Evolutionary conservation across 2,888 invertebrate species (phyloP).

Genomic region (Platycheirus rosarum): DNA sequence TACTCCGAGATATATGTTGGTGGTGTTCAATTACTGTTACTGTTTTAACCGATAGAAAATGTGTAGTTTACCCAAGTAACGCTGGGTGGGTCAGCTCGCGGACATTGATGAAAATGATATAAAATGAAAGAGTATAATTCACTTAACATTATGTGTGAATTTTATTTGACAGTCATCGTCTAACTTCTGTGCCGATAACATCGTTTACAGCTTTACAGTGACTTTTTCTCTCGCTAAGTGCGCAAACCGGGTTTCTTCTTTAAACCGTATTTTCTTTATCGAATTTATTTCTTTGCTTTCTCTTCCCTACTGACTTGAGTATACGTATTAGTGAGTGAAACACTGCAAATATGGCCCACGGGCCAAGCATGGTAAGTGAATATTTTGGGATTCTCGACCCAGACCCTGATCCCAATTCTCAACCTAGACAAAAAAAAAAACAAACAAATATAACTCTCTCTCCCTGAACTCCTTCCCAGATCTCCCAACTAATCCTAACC

Average conservation of each 20-base stretch:
- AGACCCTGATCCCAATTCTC: not conserved
- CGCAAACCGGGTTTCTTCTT: conserved; percentile 5
- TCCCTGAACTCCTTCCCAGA: not conserved
- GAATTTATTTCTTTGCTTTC: not conserved
- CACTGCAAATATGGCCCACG: not conserved
- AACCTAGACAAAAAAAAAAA: not conserved
- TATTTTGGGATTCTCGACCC: not conserved
- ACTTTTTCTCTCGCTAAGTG: not conserved
- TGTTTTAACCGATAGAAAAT: no score
- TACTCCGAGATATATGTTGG: no score
- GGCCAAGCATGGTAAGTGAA: not conserved
- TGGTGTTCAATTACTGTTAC: no score
- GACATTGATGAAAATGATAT: no score
- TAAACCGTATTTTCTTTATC: not conserved
- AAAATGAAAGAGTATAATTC: no score
- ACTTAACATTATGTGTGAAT: no score
- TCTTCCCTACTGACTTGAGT: conserved; percentile 1
- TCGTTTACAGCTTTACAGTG: not conserved
- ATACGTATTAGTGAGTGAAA: not conserved
- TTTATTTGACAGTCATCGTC: no score
- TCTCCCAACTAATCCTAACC: not conserved
- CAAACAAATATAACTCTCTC: not conserved
- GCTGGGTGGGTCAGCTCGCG: no score
- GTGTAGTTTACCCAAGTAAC: no score
- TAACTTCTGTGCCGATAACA: no score